Percentiles rank a stretch among this genome's conserved stretches.
Evolutionary conservation across 2,888 invertebrate genomes (phyloP).

Genomic region (Melanophora roralis): DNA sequence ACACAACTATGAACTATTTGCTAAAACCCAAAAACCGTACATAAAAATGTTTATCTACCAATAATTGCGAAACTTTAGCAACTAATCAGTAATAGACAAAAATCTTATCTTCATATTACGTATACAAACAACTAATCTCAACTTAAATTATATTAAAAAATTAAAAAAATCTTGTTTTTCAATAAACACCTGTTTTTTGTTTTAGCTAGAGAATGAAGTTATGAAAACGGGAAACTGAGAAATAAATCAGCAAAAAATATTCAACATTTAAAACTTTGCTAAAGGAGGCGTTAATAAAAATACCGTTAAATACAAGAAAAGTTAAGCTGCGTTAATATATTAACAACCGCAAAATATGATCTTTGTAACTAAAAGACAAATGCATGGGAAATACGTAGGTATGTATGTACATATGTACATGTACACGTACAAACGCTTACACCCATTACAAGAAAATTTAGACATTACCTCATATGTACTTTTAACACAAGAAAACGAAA

Average conservation of each 20-base stretch:
- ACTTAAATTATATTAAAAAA: constrained; percentile 1
- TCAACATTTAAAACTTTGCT: constrained; percentile 4
- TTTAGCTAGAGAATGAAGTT: not conserved
- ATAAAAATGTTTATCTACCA: constrained; percentile 39
- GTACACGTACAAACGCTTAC: not conserved
- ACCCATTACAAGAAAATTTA: constrained; percentile 31
- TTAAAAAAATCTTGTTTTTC: constrained; percentile 8
- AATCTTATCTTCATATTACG: constrained; percentile 38
- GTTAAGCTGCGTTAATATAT: constrained; percentile 56
- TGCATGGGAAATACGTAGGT: not conserved
- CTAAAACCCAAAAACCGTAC: not conserved
- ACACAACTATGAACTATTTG: not conserved
- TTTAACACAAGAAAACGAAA: not conserved
- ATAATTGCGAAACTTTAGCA: constrained; percentile 50
- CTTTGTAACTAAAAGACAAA: no score
- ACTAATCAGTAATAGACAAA: constrained; percentile 35
- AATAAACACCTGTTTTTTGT: constrained; percentile 53
- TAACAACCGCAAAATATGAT: constrained; percentile 36
- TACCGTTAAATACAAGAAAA: constrained; percentile 43
- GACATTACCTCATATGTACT: constrained; percentile 30
- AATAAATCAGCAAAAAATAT: not conserved
- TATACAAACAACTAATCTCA: not conserved
- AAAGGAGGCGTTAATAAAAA: constrained; percentile 53
- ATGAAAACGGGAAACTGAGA: not conserved
- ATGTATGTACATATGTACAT: not conserved